A percentile compares a stretch with the other conserved stretches of the same genome.
These are phyloP conservation scores for Chelonus formosanus DNA, from an alignment of 2,888 invertebrate genomes.

Conservation along the genomic window DNA sequence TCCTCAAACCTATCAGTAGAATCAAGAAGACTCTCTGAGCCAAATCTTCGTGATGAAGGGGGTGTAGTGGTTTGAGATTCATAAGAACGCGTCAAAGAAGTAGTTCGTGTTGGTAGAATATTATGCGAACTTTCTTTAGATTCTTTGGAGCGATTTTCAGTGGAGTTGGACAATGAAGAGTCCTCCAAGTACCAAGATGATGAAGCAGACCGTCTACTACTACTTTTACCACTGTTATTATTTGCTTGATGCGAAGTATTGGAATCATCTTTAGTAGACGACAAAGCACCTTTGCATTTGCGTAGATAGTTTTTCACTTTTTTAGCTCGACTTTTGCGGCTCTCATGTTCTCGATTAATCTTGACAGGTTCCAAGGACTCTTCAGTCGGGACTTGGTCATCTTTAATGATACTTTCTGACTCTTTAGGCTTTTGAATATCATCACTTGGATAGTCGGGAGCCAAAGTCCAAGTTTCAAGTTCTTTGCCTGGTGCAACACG, in stretches of 20 bases:
- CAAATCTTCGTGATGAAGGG: conserved; percentile 28
- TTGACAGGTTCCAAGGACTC: conserved; percentile 37
- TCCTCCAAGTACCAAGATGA: conserved; percentile 37
- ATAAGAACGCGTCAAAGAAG: conserved; percentile 27
- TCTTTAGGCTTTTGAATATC: neutral
- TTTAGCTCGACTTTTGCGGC: conserved; percentile 67
- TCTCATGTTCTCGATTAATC: conserved; percentile 61
- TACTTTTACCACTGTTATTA: conserved; percentile 43
- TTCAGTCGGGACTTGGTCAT: conserved; percentile 11
- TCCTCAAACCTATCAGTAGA: conserved; percentile 22
- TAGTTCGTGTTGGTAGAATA: conserved; percentile 27
- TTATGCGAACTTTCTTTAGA: conserved; percentile 22
- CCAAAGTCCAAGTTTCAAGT: conserved; percentile 59
- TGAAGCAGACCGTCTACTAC: conserved; percentile 29
- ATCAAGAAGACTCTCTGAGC: conserved; percentile 33
- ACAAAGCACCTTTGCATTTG: conserved; percentile 67
- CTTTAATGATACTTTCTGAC: neutral
- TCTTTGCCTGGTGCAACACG: conserved; percentile 48
- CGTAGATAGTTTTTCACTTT: conserved; percentile 68
- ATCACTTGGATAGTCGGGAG: conserved; percentile 39
- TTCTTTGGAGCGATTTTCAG: conserved; percentile 7
- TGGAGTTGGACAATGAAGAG: conserved; percentile 33
- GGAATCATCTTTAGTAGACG: conserved; percentile 52
- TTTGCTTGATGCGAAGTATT: conserved; percentile 9
- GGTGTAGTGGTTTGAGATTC: conserved; percentile 14